phyloP scores from a whole-genome alignment of 1,140 invertebrate species.

The Apolygus lucorum region DNA sequence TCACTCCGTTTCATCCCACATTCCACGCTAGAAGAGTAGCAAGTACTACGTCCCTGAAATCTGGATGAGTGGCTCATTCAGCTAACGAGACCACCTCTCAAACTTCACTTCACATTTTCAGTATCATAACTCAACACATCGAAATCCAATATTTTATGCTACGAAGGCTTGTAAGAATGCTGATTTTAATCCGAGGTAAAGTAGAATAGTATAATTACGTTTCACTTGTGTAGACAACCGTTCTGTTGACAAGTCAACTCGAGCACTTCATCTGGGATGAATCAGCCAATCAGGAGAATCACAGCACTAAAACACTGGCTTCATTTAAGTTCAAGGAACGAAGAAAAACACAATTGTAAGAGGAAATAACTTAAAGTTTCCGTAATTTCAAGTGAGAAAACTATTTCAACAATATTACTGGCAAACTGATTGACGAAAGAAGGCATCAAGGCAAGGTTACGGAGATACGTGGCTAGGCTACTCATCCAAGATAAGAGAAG shows the following conservation, averaged over 20 bases:
- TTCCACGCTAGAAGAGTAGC: background rate
- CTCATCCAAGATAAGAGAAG: background rate
- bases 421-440: conserved; percentile 1
- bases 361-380: background rate
- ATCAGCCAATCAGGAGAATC: background rate
- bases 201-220: conserved; percentile 6
- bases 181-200: background rate
- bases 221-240: background rate
- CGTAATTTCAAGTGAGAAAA: background rate
- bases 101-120: background rate
- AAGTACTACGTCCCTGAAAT: background rate
- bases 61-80: background rate
- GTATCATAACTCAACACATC: background rate
- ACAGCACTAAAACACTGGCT: background rate
- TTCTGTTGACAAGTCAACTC: conserved; percentile 8
- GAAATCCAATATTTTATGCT: background rate
- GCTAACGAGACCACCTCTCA: background rate
- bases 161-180: background rate
- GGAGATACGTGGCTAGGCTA: conserved; percentile 2
- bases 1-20: background rate
- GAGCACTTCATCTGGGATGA: background rate
- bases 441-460: background rate
- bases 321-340: background rate
- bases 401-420: background rate
- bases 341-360: too few relatives aligned